A percentile compares a stretch with the other conserved stretches of the same genome.
phyloP scores from a whole-genome alignment of 2,113 vertebrate genomes.

The Coptodon rendalli region DNA sequence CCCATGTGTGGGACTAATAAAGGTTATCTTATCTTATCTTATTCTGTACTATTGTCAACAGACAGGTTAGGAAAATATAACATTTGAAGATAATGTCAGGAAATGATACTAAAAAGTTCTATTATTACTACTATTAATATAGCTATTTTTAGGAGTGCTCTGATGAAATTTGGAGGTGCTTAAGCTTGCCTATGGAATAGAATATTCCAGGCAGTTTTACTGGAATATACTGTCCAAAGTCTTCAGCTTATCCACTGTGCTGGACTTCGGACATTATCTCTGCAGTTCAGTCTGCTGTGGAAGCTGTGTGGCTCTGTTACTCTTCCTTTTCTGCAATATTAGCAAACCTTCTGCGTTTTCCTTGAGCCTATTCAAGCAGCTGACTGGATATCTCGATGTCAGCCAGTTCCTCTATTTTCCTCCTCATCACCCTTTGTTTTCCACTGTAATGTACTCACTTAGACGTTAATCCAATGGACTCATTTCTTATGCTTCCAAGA shows the following conservation, averaged over 20 bases:
- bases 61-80: background rate
- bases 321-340: background rate
- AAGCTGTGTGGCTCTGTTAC: background rate
- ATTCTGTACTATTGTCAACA: background rate
- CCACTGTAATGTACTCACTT: background rate
- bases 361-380: background rate
- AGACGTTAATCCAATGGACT: background rate
- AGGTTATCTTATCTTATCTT: too few species aligned
- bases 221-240: background rate
- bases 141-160: background rate
- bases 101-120: background rate
- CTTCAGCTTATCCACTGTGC: background rate
- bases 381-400: background rate
- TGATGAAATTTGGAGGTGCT: background rate
- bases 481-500: background rate
- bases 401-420: background rate
- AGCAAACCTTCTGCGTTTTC: background rate
- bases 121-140: background rate
- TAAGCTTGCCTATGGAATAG: background rate
- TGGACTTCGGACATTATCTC: background rate
- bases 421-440: background rate
- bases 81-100: background rate
- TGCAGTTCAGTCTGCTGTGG: background rate
- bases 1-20: too few species aligned
- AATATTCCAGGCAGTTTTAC: background rate